Evolutionary conservation across 2,888 invertebrate genomes (phyloP).

Genomic region (Abscondita cerata): DNA sequence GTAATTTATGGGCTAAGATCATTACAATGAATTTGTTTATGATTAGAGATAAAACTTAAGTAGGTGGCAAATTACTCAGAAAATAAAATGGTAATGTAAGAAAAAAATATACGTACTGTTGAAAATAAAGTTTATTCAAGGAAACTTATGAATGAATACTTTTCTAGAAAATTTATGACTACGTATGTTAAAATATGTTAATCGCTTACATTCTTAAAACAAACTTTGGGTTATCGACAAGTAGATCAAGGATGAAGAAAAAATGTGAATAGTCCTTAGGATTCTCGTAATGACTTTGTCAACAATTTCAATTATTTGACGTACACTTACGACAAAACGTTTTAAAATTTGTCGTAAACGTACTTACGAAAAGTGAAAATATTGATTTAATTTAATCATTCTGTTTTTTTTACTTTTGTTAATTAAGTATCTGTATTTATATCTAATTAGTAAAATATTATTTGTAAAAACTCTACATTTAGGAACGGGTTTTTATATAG

Average conservation of each 20-base stretch:
- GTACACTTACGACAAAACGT: conserved; percentile 11
- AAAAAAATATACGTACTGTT: conserved; percentile 4
- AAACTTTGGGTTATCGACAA: conserved; percentile 13
- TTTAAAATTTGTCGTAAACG: not conserved
- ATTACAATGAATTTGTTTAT: conserved; percentile 33
- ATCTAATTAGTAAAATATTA: too few relatives aligned
- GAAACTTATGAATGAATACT: conserved; percentile 24
- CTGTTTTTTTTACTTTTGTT: conserved; percentile 1
- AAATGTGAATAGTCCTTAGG: conserved; percentile 14
- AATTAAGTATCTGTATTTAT: too few relatives aligned
- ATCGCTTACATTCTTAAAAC: conserved; percentile 16
- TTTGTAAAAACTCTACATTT: not conserved
- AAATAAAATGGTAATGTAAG: conserved; percentile 28
- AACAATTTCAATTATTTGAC: conserved; percentile 26
- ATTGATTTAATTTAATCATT: conserved; percentile 5
- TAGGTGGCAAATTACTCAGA: conserved; percentile 34
- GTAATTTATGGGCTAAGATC: conserved; percentile 30
- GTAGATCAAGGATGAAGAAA: conserved; percentile 30
- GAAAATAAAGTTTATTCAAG: conserved; percentile 11
- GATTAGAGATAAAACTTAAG: conserved; percentile 6
- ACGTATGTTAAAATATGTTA: conserved; percentile 25
- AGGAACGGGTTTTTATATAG: too few relatives aligned
- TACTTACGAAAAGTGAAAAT: conserved; percentile 5
- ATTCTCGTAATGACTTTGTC: conserved; percentile 21
- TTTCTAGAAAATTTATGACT: conserved; percentile 10